Evolutionary conservation across 1,140 invertebrate species (phyloP), one percentile per base, ranked within the genome.

Genomic region (Drosophila jambulina): DNA sequence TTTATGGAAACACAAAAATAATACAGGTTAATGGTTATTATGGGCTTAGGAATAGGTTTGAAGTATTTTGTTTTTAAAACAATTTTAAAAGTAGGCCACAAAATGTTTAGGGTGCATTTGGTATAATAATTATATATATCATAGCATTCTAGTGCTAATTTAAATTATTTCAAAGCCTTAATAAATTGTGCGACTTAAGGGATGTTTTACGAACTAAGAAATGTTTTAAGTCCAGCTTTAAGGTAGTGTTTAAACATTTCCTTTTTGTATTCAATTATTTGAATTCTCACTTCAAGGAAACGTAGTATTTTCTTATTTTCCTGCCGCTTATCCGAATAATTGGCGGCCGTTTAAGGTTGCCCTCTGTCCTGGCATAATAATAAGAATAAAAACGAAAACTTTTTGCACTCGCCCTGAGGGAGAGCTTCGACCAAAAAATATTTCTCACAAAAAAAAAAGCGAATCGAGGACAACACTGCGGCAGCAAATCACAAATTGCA

Each of bases 401-500:
- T 64, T 57, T 54, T 56, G 13, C 34, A 56, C 48, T 27, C 4
- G 42, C 53, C 63, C 38, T 23, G 23, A 46, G 67, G 67, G 38
- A 67, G 12, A 54, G 21, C 32, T 36, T 6, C 12, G 34, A 38
- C 43, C 21, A 51, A 62, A 51, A 43, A 38, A 61, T 21, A 38
- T 25, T 21, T 32, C 0, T 9, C 21, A 17, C n/a, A 45, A 54
- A 51, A 25, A 45, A 38, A 36, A 53, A 43, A 27, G 9, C 15
- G 27, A 72, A 72, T 51, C 15, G 70, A 36, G 70, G 70, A 36
- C 54, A 72, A 25, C n/a, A 38, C 61, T 51, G 60, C 36, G 36
- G 65, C 36, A 69, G 65, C 65, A 60, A 62, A 77, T 64, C 81
- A 60, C 36, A 65, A 80, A 72, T 80, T 68, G 77, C 82, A 72